Evolutionary conservation across 2,113 vertebrate genomes (phyloP), one percentile per base, ranked within the genome.

Genomic region (Psittacara wagleri): DNA sequence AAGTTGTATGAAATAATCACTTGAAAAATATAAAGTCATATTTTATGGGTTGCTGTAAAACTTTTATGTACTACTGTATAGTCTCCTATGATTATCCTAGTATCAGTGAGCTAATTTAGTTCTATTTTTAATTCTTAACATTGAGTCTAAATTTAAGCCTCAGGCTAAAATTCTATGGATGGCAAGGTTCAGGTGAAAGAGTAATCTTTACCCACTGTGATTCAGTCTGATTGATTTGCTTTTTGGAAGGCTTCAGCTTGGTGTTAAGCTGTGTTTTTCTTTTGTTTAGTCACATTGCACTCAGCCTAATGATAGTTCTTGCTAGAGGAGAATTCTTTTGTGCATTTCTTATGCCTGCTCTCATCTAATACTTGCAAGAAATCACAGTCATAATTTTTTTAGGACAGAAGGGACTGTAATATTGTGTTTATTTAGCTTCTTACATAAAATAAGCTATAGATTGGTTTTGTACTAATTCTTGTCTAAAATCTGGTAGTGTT

Each of bases 351-450:
- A 31, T 9, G 39, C 35, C 43, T 95, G 61, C 2, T 9, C 4
- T 94, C 75, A 78, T 82, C 0, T 0, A 75, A 76, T 95, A 91
- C 69, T 82, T 95, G 84, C 33, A 95, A 64, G 57, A 77, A 87
- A 64, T 84, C 57, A n/a, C 46, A 69, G 63, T 78, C 29, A 87
- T 95, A 87, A 52, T 43, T 95, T 76, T 94, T 95, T 95, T 89
- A 94, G 75, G 44, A 81, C 52, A 69, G 44, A 82, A 94, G 74
- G 37, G 44, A 73, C 48, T 91, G 12, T 70, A 64, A 28, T 87
- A 75, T n/a, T 84, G 57, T 9, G 1, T 85, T 95, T 82, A 66
- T 87, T 95, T 82, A 61, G 33, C 55, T 94, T 92, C 62, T 82
- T 92, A 37, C 17, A 41, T 95, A 79, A 66, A 73, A 62, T 28